These are phyloP conservation scores for Anastrepha ludens DNA, from an alignment of 1,140 invertebrate species.

Conservation along the genomic window DNA sequence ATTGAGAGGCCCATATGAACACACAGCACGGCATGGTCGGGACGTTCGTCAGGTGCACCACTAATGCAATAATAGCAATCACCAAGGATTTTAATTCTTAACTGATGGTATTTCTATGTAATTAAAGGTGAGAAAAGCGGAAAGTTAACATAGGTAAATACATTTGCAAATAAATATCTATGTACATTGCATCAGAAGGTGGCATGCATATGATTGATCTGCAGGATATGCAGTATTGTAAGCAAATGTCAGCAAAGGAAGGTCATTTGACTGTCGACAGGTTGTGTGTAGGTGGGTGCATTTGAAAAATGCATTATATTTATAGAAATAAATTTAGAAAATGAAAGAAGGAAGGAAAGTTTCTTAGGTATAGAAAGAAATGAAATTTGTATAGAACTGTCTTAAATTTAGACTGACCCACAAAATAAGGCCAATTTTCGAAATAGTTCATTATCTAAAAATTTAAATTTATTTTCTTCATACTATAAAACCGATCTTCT, in stretches of 20 bases:
- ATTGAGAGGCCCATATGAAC: constrained; percentile 97
- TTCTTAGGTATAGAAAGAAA: no score
- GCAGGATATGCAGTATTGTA: neutral
- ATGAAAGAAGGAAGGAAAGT: neutral
- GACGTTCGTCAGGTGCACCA: constrained; percentile 89
- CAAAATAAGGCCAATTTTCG: no score
- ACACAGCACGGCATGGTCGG: constrained; percentile 94
- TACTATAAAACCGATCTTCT: no score
- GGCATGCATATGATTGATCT: constrained; percentile 26
- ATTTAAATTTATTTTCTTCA: no score
- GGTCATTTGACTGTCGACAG: neutral
- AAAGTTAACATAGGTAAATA: constrained; percentile 10
- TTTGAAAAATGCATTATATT: neutral
- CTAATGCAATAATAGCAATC: constrained; percentile 98
- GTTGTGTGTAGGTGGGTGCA: neutral
- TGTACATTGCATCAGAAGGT: neutral
- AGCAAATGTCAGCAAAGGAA: neutral
- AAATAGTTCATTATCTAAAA: no score
- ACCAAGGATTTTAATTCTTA: constrained; percentile 95
- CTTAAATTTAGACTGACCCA: no score
- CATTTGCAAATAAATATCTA: constrained; percentile 7
- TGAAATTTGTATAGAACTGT: no score
- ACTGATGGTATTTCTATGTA: constrained; percentile 90
- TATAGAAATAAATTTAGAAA: neutral
- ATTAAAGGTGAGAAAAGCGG: constrained; percentile 49